Conservation (phyloP, 2,888 invertebrate genomes). For the Drosophila melanocephala region DNA sequence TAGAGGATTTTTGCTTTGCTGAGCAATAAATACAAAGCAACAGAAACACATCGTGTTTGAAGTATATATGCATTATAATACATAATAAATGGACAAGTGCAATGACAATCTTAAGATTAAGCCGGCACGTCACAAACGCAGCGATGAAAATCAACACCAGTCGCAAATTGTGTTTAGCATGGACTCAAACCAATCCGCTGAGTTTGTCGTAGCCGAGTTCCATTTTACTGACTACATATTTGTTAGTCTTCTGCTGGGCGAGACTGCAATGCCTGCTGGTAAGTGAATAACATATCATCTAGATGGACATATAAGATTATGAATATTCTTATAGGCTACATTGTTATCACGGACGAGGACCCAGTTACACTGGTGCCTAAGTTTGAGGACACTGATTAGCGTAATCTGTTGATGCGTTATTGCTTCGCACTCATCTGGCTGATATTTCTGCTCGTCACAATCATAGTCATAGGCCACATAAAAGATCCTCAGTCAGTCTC, state of each 20-base stretch:
- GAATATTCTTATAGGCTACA: not conserved
- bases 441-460: no score
- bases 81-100: not conserved
- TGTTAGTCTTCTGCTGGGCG: slow-evolving; percentile 29
- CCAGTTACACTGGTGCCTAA: no score
- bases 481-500: no score
- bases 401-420: no score
- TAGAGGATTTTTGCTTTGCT: not conserved
- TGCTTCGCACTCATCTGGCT: no score
- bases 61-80: not conserved
- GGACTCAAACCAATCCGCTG: slow-evolving; percentile 1
- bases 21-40: not conserved
- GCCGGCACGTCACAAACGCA: slow-evolving; percentile 1
- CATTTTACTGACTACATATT: slow-evolving; percentile 46
- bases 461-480: no score
- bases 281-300: slow-evolving; percentile 2
- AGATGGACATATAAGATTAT: not conserved
- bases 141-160: slow-evolving; percentile 5
- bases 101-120: slow-evolving; percentile 33
- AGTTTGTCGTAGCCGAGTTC: slow-evolving; percentile 40
- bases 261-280: slow-evolving; percentile 58
- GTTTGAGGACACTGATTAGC: no score
- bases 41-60: not conserved
- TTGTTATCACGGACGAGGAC: no score
- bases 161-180: slow-evolving; percentile 10